These are phyloP conservation scores for Oryzias woworae DNA, from an alignment of 2,113 vertebrate genomes.

Conservation along the genomic window DNA sequence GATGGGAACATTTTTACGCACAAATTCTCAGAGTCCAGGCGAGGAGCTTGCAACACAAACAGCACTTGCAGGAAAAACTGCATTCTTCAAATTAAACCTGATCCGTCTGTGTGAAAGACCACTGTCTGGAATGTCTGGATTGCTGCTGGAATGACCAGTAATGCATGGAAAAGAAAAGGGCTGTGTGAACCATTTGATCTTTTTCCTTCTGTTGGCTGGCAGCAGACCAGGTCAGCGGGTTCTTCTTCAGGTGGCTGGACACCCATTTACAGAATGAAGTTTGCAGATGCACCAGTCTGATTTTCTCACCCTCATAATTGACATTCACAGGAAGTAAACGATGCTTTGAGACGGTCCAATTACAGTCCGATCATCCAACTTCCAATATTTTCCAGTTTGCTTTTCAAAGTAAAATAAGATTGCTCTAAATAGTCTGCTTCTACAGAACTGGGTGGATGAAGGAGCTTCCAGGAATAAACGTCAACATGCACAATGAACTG, in stretches of 20 bases:
- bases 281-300: background rate
- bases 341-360: too few relatives aligned
- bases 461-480: background rate
- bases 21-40: constrained; percentile 2
- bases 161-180: constrained; percentile 36
- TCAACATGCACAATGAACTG: background rate
- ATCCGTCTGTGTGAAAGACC: constrained; percentile 3
- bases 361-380: too few relatives aligned
- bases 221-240: constrained; percentile 11
- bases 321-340: too few relatives aligned
- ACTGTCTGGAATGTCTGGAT: constrained; percentile 16
- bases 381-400: too few relatives aligned
- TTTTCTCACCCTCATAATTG: background rate
- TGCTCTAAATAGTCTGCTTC: too few relatives aligned
- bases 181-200: constrained; percentile 36
- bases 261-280: background rate
- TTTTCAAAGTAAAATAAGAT: too few relatives aligned
- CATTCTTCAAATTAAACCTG: constrained; percentile 38
- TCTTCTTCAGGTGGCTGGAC: constrained; percentile 25
- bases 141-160: constrained; percentile 4
- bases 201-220: constrained; percentile 16
- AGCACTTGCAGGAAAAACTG: constrained; percentile 43
- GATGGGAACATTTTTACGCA: constrained; percentile 10
- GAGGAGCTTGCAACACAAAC: constrained; percentile 37
- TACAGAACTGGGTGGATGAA: background rate